Evolutionary conservation across 2,113 vertebrate genomes (phyloP).

Genomic region (Solea solea): DNA sequence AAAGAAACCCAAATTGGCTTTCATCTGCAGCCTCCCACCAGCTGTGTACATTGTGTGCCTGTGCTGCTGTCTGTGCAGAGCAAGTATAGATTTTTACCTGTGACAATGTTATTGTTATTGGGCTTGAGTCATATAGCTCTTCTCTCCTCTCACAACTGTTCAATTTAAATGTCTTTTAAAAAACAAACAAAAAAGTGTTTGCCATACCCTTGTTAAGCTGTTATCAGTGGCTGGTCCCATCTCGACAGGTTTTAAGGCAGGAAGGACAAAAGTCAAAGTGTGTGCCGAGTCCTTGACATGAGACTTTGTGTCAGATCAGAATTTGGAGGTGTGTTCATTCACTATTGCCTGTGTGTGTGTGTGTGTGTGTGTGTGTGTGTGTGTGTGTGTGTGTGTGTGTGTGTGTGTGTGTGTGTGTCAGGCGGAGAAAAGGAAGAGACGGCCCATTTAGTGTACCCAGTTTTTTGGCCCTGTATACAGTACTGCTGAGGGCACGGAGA

Average conservation of each 20-base stretch:
- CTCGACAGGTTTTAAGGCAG: slow-evolving; percentile 6
- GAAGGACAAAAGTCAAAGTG: slow-evolving; percentile 21
- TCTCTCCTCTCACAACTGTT: slow-evolving; percentile 17
- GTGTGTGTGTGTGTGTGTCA: slow-evolving; percentile 12
- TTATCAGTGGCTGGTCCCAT: background rate
- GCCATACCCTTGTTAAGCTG: slow-evolving; percentile 33
- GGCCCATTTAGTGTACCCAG: slow-evolving; percentile 31
- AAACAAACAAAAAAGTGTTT: slow-evolving; percentile 14
- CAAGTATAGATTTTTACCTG: slow-evolving; percentile 50
- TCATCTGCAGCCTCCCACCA: slow-evolving; percentile 68
- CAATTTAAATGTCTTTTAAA: slow-evolving; percentile 20
- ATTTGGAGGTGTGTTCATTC: slow-evolving; percentile 25
- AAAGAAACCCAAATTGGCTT: slow-evolving; percentile 74
- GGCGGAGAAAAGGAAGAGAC: background rate
- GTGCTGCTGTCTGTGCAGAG: slow-evolving; percentile 23
- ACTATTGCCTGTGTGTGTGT: slow-evolving; percentile 46
- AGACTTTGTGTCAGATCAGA: background rate
- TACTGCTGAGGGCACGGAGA: slow-evolving; percentile 31
- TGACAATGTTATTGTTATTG: slow-evolving; percentile 59
- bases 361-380: slow-evolving; percentile 6
- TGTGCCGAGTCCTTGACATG: slow-evolving; percentile 44
- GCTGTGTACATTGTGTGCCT: slow-evolving; percentile 62
- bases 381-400: slow-evolving; percentile 11
- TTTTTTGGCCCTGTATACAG: slow-evolving; percentile 24
- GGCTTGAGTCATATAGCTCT: slow-evolving; percentile 43